Conservation (phyloP, 2,888 invertebrate species). For the Prenolepis imparis region DNA sequence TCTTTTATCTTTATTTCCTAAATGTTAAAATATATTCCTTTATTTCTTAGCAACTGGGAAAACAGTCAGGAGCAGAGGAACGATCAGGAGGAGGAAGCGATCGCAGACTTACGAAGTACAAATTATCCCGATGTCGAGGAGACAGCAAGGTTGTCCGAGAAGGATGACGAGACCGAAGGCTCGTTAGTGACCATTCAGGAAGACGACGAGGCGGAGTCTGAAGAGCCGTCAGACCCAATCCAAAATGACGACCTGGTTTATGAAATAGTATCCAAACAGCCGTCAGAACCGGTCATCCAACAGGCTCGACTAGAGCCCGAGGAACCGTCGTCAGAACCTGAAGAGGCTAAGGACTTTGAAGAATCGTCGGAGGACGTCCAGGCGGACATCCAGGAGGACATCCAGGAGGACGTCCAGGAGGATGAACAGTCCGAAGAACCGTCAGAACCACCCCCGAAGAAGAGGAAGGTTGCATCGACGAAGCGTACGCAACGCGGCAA, state of each 20-base stretch:
- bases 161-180: conserved; percentile 83
- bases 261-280: not conserved
- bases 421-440: not conserved
- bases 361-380: not conserved
- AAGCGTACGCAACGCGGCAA: not conserved
- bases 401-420: not conserved
- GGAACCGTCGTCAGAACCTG: not conserved
- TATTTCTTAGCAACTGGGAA: conserved; percentile 79
- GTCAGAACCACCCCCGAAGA: conserved; percentile 73
- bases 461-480: conserved; percentile 81
- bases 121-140: conserved; percentile 85
- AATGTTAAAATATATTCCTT: conserved; percentile 16
- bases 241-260: not conserved
- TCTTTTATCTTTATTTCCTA: conserved; percentile 17
- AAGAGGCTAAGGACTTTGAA: too few relatives aligned
- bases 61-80: conserved; percentile 82
- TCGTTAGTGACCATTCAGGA: not conserved
- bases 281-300: not conserved
- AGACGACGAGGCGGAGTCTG: not conserved
- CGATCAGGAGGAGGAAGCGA: conserved; percentile 86
- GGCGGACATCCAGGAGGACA: too few relatives aligned
- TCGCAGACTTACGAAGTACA: conserved; percentile 82
- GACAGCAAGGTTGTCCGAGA: conserved; percentile 86
- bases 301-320: not conserved
- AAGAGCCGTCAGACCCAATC: not conserved